phyloP scores from a whole-genome alignment of 2,888 invertebrate species.

The Mechanitis messenoides region DNA sequence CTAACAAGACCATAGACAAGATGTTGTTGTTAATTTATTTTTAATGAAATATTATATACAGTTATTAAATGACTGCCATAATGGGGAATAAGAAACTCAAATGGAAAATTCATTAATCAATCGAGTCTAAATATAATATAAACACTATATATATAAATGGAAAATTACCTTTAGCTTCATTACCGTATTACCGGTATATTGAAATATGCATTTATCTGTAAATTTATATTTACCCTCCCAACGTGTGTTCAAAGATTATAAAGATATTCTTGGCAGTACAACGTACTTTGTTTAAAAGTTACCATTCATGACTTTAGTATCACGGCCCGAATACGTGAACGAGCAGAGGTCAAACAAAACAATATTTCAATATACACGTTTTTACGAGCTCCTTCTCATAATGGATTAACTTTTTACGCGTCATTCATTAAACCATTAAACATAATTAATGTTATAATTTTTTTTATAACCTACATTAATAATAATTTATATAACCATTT shows the following conservation, averaged over 20 bases:
- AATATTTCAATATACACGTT: constrained; percentile 4
- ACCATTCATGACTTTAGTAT: constrained; percentile 4
- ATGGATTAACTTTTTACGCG: background rate
- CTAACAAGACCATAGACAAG: too few species aligned
- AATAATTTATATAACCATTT: too few species aligned
- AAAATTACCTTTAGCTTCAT: background rate
- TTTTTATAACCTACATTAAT: too few species aligned
- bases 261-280: constrained; percentile 3
- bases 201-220: constrained; percentile 2
- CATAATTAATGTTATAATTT: background rate
- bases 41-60: too few species aligned
- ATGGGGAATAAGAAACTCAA: too few species aligned
- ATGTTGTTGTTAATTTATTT: too few species aligned
- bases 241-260: background rate
- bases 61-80: too few species aligned
- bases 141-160: too few species aligned
- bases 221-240: constrained; percentile 1
- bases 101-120: too few species aligned
- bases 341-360: constrained; percentile 12
- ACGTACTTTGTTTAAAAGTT: constrained; percentile 6
- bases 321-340: constrained; percentile 16
- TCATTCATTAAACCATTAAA: constrained; percentile 5
- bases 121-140: too few species aligned
- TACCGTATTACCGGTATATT: too few species aligned
- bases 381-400: background rate